Evolutionary conservation across 2,113 vertebrate genomes (phyloP).

Genomic region (Anolis sagrei): DNA sequence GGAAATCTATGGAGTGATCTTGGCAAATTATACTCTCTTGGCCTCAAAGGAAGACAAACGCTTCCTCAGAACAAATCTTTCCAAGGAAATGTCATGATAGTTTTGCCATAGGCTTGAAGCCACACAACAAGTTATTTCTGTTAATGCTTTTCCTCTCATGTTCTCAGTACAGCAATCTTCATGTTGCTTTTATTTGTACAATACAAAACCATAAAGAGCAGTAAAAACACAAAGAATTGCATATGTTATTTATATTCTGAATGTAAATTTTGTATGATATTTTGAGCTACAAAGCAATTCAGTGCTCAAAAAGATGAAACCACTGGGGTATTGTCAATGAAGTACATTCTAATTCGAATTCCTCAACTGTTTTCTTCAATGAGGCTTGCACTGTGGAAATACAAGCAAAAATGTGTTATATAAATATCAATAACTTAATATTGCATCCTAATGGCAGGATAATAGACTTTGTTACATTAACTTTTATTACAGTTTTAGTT

Average conservation of each 20-base stretch:
- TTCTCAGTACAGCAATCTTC: conserved; percentile 6
- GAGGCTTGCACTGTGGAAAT: neutral
- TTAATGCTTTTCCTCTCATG: conserved; percentile 31
- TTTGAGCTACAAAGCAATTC: neutral
- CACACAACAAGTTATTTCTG: conserved; percentile 9
- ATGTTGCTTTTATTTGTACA: neutral
- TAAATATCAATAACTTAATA: conserved; percentile 30
- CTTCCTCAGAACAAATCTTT: conserved; percentile 8
- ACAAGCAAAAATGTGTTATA: neutral
- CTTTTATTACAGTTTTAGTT: conserved; percentile 12
- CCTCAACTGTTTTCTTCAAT: conserved; percentile 1
- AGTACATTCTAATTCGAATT: neutral
- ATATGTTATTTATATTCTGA: conserved; percentile 38
- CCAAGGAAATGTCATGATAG: neutral
- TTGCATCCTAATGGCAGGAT: neutral
- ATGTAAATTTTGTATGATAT: neutral
- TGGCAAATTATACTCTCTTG: no score
- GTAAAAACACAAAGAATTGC: conserved; percentile 38
- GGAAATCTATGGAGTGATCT: no score
- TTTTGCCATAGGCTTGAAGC: conserved; percentile 15
- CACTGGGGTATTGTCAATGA: neutral
- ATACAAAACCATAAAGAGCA: neutral
- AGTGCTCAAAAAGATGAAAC: neutral
- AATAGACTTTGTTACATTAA: conserved; percentile 15
- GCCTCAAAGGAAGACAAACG: neutral